These are phyloP conservation scores for Bubo bubo DNA, from an alignment of 2,113 vertebrate species.

Conservation along the genomic window DNA sequence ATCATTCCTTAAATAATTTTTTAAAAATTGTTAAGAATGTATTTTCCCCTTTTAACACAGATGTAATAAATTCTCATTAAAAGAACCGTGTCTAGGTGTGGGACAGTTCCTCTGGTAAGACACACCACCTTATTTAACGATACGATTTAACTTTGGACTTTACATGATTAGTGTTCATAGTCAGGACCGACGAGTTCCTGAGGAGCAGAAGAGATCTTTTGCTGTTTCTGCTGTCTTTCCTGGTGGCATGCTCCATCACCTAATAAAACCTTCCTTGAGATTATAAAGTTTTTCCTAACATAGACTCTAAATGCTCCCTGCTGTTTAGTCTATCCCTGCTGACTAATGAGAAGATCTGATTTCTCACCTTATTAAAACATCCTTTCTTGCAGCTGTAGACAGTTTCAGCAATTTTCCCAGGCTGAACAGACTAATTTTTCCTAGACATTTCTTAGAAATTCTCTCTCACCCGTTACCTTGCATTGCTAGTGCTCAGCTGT, in stretches of 20 bases:
- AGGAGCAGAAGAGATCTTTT: neutral
- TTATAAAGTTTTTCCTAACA: neutral
- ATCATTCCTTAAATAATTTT: neutral
- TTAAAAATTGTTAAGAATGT: neutral
- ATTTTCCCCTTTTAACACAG: neutral
- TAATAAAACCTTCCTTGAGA: neutral
- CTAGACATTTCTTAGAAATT: neutral
- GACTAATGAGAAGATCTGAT: neutral
- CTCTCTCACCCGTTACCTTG: neutral
- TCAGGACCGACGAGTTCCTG: neutral
- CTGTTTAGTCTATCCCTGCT: neutral
- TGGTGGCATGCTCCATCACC: neutral
- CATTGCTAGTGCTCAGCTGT: neutral
- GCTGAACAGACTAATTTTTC: neutral
- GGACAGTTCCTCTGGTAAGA: neutral
- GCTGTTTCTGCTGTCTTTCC: neutral
- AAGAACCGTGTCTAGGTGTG: neutral
- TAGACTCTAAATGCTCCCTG: neutral
- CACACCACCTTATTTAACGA: neutral
- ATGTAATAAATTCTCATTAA: neutral
- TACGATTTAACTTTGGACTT: neutral
- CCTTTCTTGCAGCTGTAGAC: neutral
- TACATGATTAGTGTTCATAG: neutral
- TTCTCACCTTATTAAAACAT: neutral
- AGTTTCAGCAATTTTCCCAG: neutral